A percentile compares a stretch with the other conserved stretches of the same genome.
phyloP scores from a whole-genome alignment of 2,888 invertebrate genomes.

The Thereva unica region DNA sequence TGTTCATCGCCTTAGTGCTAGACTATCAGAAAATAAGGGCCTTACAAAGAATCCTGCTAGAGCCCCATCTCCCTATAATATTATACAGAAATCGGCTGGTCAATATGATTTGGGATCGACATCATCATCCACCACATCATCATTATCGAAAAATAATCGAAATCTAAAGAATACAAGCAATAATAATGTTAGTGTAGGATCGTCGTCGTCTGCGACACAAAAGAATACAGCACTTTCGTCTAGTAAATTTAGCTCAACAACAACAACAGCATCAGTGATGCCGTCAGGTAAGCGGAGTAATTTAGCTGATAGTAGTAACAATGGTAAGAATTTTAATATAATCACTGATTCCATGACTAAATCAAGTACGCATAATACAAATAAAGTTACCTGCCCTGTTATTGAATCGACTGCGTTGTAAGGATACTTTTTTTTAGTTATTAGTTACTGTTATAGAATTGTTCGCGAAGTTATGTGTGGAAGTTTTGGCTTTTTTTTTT shows the following conservation, averaged over 20 bases:
- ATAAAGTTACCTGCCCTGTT: conserved; percentile 24
- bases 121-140: conserved; percentile 2
- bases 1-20: conserved; percentile 53
- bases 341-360: background rate
- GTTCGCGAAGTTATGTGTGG: too few species aligned
- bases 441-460: too few species aligned
- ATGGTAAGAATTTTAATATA: background rate
- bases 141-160: background rate
- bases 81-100: background rate
- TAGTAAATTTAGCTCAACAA: conserved; percentile 4
- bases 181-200: conserved; percentile 19
- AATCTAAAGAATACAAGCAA: conserved; percentile 10
- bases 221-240: background rate
- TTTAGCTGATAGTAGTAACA: background rate
- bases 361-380: conserved; percentile 6
- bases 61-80: background rate
- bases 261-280: background rate
- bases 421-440: background rate
- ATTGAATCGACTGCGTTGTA: conserved; percentile 39
- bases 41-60: conserved; percentile 4
- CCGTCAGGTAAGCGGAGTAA: conserved; percentile 11
- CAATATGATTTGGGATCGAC: conserved; percentile 7
- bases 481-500: too few species aligned
- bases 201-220: background rate
- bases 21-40: conserved; percentile 44